A percentile compares a stretch with the other conserved stretches of the same genome.
phyloP scores from a whole-genome alignment of 2,888 invertebrate genomes.

The Adelphocoris suturalis region DNA sequence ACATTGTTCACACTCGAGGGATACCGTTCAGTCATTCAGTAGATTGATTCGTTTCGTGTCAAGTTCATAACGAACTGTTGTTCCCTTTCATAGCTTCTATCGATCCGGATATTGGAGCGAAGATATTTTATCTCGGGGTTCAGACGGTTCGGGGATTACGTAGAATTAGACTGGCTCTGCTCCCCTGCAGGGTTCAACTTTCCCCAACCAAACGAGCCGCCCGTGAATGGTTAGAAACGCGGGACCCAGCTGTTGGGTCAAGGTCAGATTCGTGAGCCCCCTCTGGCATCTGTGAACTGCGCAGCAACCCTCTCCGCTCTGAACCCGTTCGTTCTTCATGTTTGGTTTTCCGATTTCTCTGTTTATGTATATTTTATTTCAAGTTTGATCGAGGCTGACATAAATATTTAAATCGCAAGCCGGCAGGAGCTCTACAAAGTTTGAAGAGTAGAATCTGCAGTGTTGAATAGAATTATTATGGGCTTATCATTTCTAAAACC shows the following conservation, averaged over 20 bases:
- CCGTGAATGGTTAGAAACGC: conserved; percentile 20
- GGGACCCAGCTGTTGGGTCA: conserved; percentile 59
- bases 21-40: too few species aligned
- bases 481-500: too few species aligned
- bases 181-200: background rate
- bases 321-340: background rate
- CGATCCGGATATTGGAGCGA: too few species aligned
- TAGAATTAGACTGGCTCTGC: background rate
- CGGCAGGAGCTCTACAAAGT: too few species aligned
- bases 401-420: too few species aligned
- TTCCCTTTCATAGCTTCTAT: too few species aligned
- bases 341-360: background rate
- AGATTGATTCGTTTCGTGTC: too few species aligned
- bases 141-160: conserved; percentile 24
- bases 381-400: too few species aligned
- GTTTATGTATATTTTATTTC: background rate
- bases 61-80: too few species aligned
- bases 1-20: too few species aligned
- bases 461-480: too few species aligned
- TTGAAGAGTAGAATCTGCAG: too few species aligned
- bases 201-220: background rate
- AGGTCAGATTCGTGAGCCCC: conserved; percentile 50
- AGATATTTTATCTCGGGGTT: background rate
- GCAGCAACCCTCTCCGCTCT: background rate
- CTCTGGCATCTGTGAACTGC: conserved; percentile 29